Conservation (phyloP, 2,888 invertebrate species). For the Mimas tiliae region DNA sequence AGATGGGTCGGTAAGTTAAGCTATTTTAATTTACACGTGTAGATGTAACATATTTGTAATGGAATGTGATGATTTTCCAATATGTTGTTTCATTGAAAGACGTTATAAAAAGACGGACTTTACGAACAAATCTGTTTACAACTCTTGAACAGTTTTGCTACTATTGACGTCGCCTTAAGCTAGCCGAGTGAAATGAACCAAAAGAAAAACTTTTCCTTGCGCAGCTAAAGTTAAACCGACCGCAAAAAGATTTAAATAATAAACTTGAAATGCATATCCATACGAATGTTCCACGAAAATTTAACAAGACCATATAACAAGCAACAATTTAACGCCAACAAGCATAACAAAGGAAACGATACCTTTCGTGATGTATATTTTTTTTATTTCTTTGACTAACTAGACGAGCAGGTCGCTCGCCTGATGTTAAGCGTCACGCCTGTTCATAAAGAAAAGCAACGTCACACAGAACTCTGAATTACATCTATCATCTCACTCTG, state of each 20-base stretch:
- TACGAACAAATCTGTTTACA: neutral
- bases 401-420: too few relatives aligned
- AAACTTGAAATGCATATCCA: conserved; percentile 15
- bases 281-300: conserved; percentile 21
- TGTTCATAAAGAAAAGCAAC: too few relatives aligned
- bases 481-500: too few relatives aligned
- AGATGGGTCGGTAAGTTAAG: neutral
- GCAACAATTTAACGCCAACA: conserved; percentile 30
- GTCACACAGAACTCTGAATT: too few relatives aligned
- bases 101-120: neutral
- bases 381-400: too few relatives aligned
- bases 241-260: neutral
- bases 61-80: neutral
- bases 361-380: conserved; percentile 1
- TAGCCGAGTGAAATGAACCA: conserved; percentile 10
- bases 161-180: conserved; percentile 5
- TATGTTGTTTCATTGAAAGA: too few relatives aligned
- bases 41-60: neutral
- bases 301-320: conserved; percentile 26
- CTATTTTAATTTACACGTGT: neutral
- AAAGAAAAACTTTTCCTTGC: neutral
- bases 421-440: too few relatives aligned
- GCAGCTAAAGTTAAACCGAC: conserved; percentile 2
- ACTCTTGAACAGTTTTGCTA: neutral
- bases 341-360: conserved; percentile 30